Evolutionary conservation across 1,140 invertebrate genomes (phyloP).

Genomic region (Procambarus clarkii): DNA sequence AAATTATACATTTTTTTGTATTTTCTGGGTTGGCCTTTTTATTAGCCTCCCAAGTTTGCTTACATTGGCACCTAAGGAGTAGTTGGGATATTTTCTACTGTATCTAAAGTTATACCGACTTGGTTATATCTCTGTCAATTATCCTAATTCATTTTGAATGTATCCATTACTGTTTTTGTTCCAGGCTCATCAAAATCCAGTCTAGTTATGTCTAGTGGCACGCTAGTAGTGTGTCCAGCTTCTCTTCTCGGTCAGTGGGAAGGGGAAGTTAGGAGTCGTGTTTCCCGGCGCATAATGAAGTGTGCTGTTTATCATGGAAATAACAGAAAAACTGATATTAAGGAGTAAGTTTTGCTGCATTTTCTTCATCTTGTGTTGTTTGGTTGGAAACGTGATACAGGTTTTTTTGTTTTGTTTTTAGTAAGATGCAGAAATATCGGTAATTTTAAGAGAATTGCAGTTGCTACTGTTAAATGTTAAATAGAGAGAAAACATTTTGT

Average conservation of each 20-base stretch:
- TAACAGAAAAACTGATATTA: slow-evolving; percentile 79
- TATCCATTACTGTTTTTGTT: background rate
- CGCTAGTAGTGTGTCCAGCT: slow-evolving; percentile 92
- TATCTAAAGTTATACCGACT: too few relatives aligned
- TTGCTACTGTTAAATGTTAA: too few relatives aligned
- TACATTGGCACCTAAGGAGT: too few relatives aligned
- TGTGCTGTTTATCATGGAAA: slow-evolving; percentile 88
- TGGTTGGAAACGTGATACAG: too few relatives aligned
- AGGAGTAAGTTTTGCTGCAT: background rate
- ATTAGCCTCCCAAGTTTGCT: background rate
- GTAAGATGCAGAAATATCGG: too few relatives aligned
- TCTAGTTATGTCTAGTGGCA: slow-evolving; percentile 78
- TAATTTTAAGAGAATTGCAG: too few relatives aligned
- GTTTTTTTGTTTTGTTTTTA: too few relatives aligned
- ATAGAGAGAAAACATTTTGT: too few relatives aligned
- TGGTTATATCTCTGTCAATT: too few relatives aligned
- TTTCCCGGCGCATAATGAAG: slow-evolving; percentile 80
- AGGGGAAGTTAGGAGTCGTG: slow-evolving; percentile 84
- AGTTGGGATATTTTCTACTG: too few relatives aligned
- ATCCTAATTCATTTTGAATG: too few relatives aligned
- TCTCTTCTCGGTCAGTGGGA: slow-evolving; percentile 87
- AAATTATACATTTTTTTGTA: background rate
- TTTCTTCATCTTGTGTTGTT: background rate
- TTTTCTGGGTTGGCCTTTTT: background rate
- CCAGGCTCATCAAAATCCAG: background rate